Conservation (phyloP, 2,888 invertebrate genomes). For the Ennomos fuscantarius region DNA sequence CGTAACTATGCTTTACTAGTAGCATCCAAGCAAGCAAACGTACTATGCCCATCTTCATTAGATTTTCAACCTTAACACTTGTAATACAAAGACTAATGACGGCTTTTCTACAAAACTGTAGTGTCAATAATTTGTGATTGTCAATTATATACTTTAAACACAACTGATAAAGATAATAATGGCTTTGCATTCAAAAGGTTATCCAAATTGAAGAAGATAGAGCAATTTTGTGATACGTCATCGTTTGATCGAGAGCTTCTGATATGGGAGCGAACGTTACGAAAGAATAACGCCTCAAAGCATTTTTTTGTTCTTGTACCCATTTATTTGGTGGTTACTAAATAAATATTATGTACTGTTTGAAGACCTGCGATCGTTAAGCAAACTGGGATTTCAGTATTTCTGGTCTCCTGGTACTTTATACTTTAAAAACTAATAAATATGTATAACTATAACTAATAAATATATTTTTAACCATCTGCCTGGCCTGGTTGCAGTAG, state of each 20-base stretch:
- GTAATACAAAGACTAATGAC: not conserved
- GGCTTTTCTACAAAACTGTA: not conserved
- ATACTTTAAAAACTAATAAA: too few relatives aligned
- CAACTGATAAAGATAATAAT: conserved; percentile 2
- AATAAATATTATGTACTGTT: too few relatives aligned
- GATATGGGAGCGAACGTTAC: not conserved
- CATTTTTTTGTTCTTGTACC: not conserved
- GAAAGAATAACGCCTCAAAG: not conserved
- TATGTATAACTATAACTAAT: too few relatives aligned
- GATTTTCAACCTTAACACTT: conserved; percentile 1
- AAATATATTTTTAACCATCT: too few relatives aligned
- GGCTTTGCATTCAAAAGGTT: not conserved
- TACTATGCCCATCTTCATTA: not conserved
- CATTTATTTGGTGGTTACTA: too few relatives aligned
- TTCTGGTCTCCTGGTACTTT: too few relatives aligned
- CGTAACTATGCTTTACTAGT: conserved; percentile 50
- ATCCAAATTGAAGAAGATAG: conserved; percentile 2
- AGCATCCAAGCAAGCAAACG: conserved; percentile 12
- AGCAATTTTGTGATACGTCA: conserved; percentile 15
- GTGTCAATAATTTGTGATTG: not conserved
- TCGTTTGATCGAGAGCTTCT: conserved; percentile 15
- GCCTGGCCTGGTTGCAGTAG: too few relatives aligned
- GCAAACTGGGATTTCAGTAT: too few relatives aligned
- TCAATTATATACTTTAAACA: conserved; percentile 2
- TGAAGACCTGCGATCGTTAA: too few relatives aligned